phyloP scores from a whole-genome alignment of 2,888 invertebrate genomes.

The Petrophora chlorosata region DNA sequence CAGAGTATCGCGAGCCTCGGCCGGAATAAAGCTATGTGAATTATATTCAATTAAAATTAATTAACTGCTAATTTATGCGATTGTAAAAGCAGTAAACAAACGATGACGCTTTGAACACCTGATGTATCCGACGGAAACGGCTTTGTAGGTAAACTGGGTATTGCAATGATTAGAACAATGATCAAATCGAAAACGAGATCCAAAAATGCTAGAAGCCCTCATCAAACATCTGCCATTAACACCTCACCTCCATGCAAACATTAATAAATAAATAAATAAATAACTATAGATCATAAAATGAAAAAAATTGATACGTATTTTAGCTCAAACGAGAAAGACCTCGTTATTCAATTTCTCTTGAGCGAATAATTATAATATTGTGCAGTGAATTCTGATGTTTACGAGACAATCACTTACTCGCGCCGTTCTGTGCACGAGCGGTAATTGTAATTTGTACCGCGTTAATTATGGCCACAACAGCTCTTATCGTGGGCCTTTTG shows the following conservation, averaged over 20 bases:
- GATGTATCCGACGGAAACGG: constrained; percentile 36
- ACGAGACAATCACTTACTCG: constrained; percentile 51
- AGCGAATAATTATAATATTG: constrained; percentile 53
- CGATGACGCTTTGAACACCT: constrained; percentile 43
- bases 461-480: constrained; percentile 53
- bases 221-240: too few relatives aligned
- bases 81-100: constrained; percentile 50
- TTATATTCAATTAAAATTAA: constrained; percentile 53
- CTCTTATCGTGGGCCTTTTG: constrained; percentile 51
- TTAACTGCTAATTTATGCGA: constrained; percentile 61
- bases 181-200: too few relatives aligned
- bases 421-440: constrained; percentile 39
- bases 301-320: too few relatives aligned
- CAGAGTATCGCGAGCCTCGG: constrained; percentile 16
- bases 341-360: constrained; percentile 41
- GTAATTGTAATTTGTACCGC: constrained; percentile 54
- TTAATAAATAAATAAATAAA: neutral
- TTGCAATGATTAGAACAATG: too few relatives aligned
- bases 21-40: constrained; percentile 21
- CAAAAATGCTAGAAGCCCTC: too few relatives aligned
- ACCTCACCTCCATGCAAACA: neutral
- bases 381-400: constrained; percentile 57
- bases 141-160: neutral
- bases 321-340: constrained; percentile 28
- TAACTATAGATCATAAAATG: too few relatives aligned